Evolutionary conservation across 1,140 invertebrate genomes (phyloP).

Genomic region (Trinorchestia longiramus): DNA sequence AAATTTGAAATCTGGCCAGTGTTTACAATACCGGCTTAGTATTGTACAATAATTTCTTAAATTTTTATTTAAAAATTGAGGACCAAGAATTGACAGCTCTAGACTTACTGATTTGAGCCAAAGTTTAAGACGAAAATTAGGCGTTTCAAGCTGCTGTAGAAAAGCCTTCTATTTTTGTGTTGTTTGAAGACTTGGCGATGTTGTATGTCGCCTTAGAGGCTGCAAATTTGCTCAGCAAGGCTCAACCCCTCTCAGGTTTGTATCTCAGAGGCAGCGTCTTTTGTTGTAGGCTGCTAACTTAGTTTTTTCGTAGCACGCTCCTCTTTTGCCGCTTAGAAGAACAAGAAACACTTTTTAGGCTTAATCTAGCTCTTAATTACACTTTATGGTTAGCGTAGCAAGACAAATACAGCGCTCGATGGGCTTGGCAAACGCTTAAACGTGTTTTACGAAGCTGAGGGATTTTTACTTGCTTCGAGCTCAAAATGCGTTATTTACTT

Average conservation of each 20-base stretch:
- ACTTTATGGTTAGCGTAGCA: slow-evolving; percentile 39
- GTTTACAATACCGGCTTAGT: no score
- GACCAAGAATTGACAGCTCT: not conserved
- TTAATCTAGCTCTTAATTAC: slow-evolving; percentile 39
- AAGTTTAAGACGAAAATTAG: not conserved
- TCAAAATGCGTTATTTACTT: not conserved
- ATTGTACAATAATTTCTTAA: not conserved
- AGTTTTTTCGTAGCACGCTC: slow-evolving; percentile 6
- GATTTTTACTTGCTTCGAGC: not conserved
- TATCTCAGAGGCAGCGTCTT: not conserved
- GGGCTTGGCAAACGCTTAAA: not conserved
- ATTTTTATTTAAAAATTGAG: not conserved
- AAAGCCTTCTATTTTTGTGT: not conserved
- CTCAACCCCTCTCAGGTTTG: not conserved
- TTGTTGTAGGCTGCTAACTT: slow-evolving; percentile 14
- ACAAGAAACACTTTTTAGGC: slow-evolving; percentile 16
- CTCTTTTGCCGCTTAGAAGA: slow-evolving; percentile 40
- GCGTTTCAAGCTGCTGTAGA: not conserved
- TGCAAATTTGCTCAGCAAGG: not conserved
- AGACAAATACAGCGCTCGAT: slow-evolving; percentile 41
- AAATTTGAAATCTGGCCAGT: no score
- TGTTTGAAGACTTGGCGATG: not conserved
- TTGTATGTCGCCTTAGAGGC: not conserved
- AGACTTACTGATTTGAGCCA: not conserved
- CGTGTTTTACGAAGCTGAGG: not conserved